These are phyloP conservation scores for Typhlichthys subterraneus DNA, from an alignment of 2,797 vertebrate genomes.

Conservation along the genomic window DNA sequence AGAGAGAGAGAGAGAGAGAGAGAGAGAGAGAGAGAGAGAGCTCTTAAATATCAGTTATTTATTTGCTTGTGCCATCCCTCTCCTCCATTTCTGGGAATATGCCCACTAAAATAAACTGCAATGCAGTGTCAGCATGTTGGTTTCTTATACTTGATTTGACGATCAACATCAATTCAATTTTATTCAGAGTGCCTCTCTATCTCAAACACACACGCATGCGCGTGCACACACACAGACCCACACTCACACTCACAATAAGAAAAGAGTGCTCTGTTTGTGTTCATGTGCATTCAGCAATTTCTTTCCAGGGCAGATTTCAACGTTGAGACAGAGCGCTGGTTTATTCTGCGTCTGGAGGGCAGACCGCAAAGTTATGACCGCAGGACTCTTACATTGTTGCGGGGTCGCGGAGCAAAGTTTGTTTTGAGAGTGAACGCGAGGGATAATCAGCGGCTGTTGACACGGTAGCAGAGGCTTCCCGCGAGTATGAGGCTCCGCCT, in stretches of 20 bases:
- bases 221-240: not conserved
- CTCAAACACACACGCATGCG: conserved; percentile 1
- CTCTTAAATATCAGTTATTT: not conserved
- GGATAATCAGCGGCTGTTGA: conserved; percentile 43
- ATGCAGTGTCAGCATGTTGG: conserved; percentile 55
- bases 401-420: conserved; percentile 8
- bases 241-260: conserved; percentile 30
- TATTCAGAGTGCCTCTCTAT: conserved; percentile 20
- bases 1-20: conserved; percentile 13
- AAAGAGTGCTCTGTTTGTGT: conserved; percentile 61
- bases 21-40: conserved; percentile 1
- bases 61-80: not conserved
- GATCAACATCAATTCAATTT: conserved; percentile 62
- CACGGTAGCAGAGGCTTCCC: conserved; percentile 35
- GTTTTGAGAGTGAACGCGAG: conserved; percentile 9
- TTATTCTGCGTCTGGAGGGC: conserved; percentile 5
- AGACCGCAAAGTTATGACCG: conserved; percentile 21
- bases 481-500: conserved; percentile 36
- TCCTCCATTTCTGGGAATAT: conserved; percentile 9
- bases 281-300: conserved; percentile 31
- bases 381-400: conserved; percentile 25
- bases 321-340: conserved; percentile 15
- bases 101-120: conserved; percentile 26
- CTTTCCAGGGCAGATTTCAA: conserved; percentile 54
- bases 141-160: conserved; percentile 42